Base-by-base conservation (phyloP, 2,888 invertebrate genomes). In the Thecophora atra region DNA sequence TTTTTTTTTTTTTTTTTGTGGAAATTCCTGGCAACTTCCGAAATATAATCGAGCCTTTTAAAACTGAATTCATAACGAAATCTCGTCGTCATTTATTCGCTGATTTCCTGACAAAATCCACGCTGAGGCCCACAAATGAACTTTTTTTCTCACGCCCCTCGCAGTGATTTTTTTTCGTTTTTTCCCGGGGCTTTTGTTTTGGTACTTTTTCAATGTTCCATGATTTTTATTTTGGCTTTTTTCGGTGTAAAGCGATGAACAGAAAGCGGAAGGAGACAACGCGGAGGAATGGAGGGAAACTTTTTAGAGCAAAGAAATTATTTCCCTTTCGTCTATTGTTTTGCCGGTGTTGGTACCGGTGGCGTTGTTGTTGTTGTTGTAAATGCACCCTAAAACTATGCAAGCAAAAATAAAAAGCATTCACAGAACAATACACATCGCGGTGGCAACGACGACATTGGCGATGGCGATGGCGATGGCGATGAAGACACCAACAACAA, bases 221-320 rank as follows among this genome's bases (percentile, higher is more conserved):
- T n/a, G n/a, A n/a, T 66, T 66, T 66, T 52, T 52, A 67, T 24
- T 42, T 56, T 52, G 28, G 28, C 19, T 19, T 6, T 65, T 54
- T n/a, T 24, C n/a, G n/a, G n/a, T n/a, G n/a, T n/a, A n/a, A n/a
- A n/a, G n/a, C n/a, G n/a, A n/a, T n/a, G n/a, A n/a, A n/a, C n/a
- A n/a, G n/a, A n/a, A n/a, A n/a, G n/a, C n/a, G n/a, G n/a, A n/a
- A n/a, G n/a, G n/a, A n/a, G n/a, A n/a, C n/a, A n/a, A n/a, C n/a
- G n/a, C n/a, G n/a, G n/a, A n/a, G n/a, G n/a, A n/a, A n/a, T n/a
- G n/a, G n/a, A n/a, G n/a, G 24, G 28, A 7, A 69, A 13, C 24
- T 69, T 69, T 69, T 60, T 19, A 58, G 67, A 54, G 67, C 67
- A 67, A 52, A 37, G 67, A 54, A 67, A 67, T 67, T 52, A 67